phyloP scores from a whole-genome alignment of 2,797 vertebrate genomes.

The Erithacus rubecula region DNA sequence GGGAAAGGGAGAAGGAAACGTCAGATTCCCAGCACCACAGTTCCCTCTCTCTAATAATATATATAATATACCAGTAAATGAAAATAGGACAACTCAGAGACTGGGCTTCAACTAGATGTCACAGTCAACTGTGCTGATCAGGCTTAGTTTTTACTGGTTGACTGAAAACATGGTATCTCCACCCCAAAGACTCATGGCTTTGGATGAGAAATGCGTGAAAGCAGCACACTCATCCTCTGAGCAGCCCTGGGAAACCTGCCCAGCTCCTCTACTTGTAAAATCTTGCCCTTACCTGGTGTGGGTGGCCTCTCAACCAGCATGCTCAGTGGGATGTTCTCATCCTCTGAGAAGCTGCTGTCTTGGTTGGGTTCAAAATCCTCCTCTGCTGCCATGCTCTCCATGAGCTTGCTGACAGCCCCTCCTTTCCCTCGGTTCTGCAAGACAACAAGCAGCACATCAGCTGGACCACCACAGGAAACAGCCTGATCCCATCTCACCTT shows the following conservation, averaged over 20 bases:
- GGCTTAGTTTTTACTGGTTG: background rate
- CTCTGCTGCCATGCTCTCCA: slow-evolving; percentile 98
- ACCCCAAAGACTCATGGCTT: background rate
- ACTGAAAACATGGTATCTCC: background rate
- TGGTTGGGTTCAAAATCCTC: slow-evolving; percentile 98
- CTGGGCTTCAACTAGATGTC: background rate
- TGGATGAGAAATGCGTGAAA: background rate
- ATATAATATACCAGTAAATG: background rate
- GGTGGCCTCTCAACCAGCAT: slow-evolving; percentile 80
- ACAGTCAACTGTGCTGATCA: background rate
- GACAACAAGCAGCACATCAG: slow-evolving; percentile 8
- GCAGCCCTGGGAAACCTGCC: background rate
- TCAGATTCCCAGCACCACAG: background rate
- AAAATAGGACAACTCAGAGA: background rate
- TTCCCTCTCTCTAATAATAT: background rate
- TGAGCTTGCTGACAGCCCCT: slow-evolving; percentile 94
- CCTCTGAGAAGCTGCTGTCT: slow-evolving; percentile 98
- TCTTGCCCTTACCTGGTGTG: slow-evolving; percentile 83
- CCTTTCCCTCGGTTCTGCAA: slow-evolving; percentile 85
- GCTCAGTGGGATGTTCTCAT: slow-evolving; percentile 84
- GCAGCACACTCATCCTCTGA: background rate
- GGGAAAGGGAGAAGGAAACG: background rate
- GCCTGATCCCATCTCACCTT: background rate
- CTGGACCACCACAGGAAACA: background rate
- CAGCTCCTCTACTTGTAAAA: background rate